Evolutionary conservation across 2,797 vertebrate genomes (phyloP).

Genomic region (Peromyscus attwateri): DNA sequence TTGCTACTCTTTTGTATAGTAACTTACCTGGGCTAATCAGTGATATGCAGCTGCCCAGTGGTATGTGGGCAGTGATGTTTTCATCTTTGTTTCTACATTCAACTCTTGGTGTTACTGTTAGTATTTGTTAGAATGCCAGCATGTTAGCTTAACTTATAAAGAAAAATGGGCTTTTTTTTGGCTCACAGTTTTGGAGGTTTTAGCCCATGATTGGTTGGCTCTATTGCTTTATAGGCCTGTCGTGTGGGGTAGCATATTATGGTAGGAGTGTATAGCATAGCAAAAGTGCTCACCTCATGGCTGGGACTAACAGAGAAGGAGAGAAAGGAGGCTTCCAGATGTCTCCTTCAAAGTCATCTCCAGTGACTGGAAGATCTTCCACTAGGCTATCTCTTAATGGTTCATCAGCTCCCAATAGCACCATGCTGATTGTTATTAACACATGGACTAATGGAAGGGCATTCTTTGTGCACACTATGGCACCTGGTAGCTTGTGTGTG

Average conservation of each 20-base stretch:
- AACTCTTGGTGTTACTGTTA: not conserved
- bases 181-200: not conserved
- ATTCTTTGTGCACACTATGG: not conserved
- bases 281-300: not conserved
- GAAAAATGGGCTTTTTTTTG: not conserved
- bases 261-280: not conserved
- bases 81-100: slow-evolving; percentile 1
- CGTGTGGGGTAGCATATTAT: not conserved
- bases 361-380: not conserved
- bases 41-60: not conserved
- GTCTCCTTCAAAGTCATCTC: not conserved
- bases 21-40: not conserved
- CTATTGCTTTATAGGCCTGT: not conserved
- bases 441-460: not conserved
- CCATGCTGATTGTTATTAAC: not conserved
- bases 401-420: not conserved
- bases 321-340: not conserved
- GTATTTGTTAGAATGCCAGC: not conserved
- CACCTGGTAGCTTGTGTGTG: not conserved
- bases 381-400: not conserved
- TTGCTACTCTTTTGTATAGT: not conserved
- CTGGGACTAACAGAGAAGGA: not conserved
- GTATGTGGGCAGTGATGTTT: not conserved
- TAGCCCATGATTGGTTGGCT: not conserved
- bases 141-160: not conserved